These are phyloP conservation scores for Alosa alosa DNA, from an alignment of 2,113 vertebrate genomes.

Conservation along the genomic window DNA sequence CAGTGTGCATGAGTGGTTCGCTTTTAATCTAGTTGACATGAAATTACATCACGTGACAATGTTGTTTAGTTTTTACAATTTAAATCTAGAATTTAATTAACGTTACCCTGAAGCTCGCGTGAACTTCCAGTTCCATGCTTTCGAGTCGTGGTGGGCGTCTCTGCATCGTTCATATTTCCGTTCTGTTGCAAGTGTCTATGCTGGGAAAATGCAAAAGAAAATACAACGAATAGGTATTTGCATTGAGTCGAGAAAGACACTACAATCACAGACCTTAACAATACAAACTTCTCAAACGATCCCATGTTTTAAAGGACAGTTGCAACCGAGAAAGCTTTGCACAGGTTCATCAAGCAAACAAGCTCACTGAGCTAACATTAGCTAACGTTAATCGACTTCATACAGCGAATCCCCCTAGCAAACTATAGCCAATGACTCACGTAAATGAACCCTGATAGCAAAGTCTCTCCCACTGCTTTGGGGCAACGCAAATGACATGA, in stretches of 20 bases:
- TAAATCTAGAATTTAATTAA: no score
- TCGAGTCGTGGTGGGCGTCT: constrained; percentile 55
- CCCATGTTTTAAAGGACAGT: not conserved
- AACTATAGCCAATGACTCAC: not conserved
- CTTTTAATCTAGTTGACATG: no score
- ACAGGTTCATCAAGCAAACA: not conserved
- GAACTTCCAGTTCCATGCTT: constrained; percentile 62
- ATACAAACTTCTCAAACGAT: not conserved
- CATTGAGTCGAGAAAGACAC: not conserved
- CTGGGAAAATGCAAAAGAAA: not conserved
- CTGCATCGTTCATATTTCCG: constrained; percentile 65
- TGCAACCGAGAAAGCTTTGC: not conserved
- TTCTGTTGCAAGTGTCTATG: constrained; percentile 19
- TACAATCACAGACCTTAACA: not conserved
- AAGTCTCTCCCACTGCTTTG: not conserved
- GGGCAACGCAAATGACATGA: no score
- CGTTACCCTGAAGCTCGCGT: constrained; percentile 68
- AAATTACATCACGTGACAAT: no score
- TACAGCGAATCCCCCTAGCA: not conserved
- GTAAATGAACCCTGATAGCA: not conserved
- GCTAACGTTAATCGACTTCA: no score
- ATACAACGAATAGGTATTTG: not conserved
- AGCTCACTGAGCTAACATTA: not conserved
- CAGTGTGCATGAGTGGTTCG: no score
- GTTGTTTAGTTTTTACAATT: no score